phyloP scores from a whole-genome alignment of 2,797 vertebrate species.

The Gephyroberyx darwinii region DNA sequence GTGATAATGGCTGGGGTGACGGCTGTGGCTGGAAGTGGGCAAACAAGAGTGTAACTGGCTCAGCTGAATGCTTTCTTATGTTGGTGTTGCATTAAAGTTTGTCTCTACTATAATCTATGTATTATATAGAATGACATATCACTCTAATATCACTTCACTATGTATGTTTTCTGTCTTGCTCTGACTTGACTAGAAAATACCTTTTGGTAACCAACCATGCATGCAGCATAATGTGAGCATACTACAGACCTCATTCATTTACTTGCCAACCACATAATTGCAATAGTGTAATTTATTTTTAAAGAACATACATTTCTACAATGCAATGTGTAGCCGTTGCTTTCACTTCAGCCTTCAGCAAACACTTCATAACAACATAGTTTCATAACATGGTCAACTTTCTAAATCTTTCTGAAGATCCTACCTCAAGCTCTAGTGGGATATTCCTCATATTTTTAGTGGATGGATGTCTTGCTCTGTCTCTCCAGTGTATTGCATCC shows the following conservation, averaged over 20 bases:
- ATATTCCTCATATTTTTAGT: conserved; percentile 72
- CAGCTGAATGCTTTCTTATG: not conserved
- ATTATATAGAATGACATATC: too few relatives aligned
- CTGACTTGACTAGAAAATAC: not conserved
- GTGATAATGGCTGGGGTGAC: conserved; percentile 47
- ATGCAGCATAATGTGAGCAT: not conserved
- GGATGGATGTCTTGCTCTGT: conserved; percentile 31
- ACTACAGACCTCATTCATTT: conserved; percentile 4
- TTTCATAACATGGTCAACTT: not conserved
- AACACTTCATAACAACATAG: not conserved
- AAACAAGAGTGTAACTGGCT: conserved; percentile 9
- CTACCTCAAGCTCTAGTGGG: conserved; percentile 73
- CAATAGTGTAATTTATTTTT: conserved; percentile 11
- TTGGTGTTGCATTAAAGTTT: not conserved
- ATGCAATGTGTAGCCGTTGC: not conserved
- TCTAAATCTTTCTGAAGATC: conserved; percentile 12
- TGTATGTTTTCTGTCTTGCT: not conserved
- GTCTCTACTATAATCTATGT: too few relatives aligned
- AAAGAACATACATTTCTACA: conserved; percentile 3
- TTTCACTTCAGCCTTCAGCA: not conserved
- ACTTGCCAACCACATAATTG: conserved; percentile 12
- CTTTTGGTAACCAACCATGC: not conserved
- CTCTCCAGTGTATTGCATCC: conserved; percentile 47
- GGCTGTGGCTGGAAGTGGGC: conserved; percentile 44
- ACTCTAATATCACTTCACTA: not conserved